Percentiles rank a stretch among this genome's conserved stretches.
Conservation (phyloP, 23 tunicate species). For the Oikopleura dioica region DNA sequence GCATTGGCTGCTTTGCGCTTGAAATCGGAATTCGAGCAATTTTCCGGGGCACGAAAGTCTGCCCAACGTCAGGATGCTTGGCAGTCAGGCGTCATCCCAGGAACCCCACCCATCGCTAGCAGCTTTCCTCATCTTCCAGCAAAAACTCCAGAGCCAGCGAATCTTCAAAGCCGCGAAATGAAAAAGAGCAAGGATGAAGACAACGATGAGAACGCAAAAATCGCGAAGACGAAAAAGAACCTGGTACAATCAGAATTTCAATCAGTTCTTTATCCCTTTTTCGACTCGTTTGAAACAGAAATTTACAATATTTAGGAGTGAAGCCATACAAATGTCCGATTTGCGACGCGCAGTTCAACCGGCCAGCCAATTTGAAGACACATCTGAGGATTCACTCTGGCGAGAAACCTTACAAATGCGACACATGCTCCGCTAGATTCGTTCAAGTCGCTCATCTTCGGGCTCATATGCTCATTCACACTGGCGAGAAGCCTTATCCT, state of each 20-base stretch:
- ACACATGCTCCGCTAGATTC: conserved; percentile 66
- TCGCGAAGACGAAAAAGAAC: no score
- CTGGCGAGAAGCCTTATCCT: conserved; percentile 87
- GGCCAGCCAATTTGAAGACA: conserved; percentile 85
- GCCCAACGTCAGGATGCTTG: no score
- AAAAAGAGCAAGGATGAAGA: no score
- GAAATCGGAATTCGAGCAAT: background rate
- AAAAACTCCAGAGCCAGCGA: no score
- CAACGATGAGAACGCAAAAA: no score
- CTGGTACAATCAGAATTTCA: background rate
- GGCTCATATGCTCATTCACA: conserved; percentile 74
- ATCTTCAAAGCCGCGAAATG: no score
- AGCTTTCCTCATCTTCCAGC: no score
- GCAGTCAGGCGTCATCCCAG: no score
- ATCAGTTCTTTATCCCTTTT: background rate
- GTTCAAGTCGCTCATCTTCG: conserved; percentile 85
- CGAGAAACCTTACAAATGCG: conserved; percentile 81
- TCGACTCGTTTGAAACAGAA: background rate
- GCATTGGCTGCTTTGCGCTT: background rate
- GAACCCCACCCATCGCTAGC: no score
- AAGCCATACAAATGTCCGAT: conserved; percentile 69
- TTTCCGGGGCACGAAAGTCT: no score
- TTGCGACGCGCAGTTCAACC: conserved; percentile 70
- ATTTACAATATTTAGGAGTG: background rate
- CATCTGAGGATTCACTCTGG: conserved; percentile 93